Evolutionary conservation across 2,113 vertebrate genomes (phyloP), one percentile per base, ranked within the genome.

Genomic region (Setophaga petechia): DNA sequence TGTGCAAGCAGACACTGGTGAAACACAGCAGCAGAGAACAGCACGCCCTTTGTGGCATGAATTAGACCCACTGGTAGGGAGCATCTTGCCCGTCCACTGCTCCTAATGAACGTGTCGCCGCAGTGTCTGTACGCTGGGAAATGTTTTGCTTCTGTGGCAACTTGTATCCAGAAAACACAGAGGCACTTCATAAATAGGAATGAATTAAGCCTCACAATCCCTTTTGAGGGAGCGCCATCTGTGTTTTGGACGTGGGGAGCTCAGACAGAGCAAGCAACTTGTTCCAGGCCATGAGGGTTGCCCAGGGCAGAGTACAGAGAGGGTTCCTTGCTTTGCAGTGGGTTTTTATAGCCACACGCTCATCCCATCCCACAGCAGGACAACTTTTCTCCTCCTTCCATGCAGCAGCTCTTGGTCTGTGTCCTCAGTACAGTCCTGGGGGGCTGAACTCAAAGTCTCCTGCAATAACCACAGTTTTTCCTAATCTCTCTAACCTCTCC

Each of bases 131-230:
- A 11, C 0, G 0, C 79, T 39, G 90, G 73, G 73, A 94, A 94
- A 93, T 81, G 51, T 83, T 96, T 95, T 75, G 83, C 85, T 94
- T 90, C 90, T 93, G 86, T 8, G 44, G 94, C 73, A 87, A 76
- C 84, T 78, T 33, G 31, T 65, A 66, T 46, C 76, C 93, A 92
- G 81, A 81, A 90, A 87, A 93, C 92, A 95, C 63, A 87, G 95
- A 89, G 66, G 37, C 57, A 43, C 66, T 93, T 94, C 31, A 90
- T 87, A 67, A 46, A 93, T 6, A 41, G 88, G 88, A 92, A 86
- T 94, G 79, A 89, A 90, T 84, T 90, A 39, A 83, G 28, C 65
- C 83, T 96, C 83, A 74, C 59, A 86, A 51, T 44, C 30, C 73
- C 41, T 41, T 96, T 15, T 52, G 83, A 78, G 62, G 92, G 49